These are phyloP conservation scores for Stomatorhinus walkeri DNA, from an alignment of 2,797 vertebrate species.

Conservation along the genomic window DNA sequence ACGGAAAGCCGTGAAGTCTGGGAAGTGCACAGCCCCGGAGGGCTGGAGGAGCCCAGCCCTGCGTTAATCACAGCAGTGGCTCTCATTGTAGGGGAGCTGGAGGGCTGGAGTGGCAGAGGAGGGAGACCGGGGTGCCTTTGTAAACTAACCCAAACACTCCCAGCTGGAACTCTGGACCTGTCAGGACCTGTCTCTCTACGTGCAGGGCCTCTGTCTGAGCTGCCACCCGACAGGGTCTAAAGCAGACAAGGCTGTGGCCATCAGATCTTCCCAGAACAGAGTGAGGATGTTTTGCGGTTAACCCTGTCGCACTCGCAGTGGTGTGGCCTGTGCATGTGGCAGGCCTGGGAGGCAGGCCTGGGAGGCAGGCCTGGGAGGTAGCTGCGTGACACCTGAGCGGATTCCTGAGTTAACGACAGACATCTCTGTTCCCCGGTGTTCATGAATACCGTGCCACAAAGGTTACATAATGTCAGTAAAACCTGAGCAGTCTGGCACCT, in stretches of 20 bases:
- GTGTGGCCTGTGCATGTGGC: neutral
- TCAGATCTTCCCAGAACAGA: neutral
- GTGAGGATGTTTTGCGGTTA: neutral
- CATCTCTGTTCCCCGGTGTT: neutral
- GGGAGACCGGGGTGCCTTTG: conserved; percentile 24
- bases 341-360: neutral
- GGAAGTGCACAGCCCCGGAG: neutral
- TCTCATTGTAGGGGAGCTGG: neutral
- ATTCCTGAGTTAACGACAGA: conserved; percentile 5
- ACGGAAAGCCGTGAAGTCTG: neutral
- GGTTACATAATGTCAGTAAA: neutral
- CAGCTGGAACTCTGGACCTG: conserved; percentile 35
- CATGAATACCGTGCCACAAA: neutral
- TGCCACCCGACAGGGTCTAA: neutral
- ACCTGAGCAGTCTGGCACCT: neutral
- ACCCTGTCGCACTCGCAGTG: neutral
- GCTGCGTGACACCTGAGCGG: neutral
- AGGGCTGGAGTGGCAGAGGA: conserved; percentile 33
- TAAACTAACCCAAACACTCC: conserved; percentile 39
- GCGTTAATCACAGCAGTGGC: conserved; percentile 13
- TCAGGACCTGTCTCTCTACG: conserved; percentile 35
- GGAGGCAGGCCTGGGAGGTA: neutral
- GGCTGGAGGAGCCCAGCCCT: neutral
- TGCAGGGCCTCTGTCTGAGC: neutral
- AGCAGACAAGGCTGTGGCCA: neutral